Evolutionary conservation across 1,140 invertebrate species (phyloP), one percentile per base, ranked within the genome.

Genomic region (Lithobius niger): DNA sequence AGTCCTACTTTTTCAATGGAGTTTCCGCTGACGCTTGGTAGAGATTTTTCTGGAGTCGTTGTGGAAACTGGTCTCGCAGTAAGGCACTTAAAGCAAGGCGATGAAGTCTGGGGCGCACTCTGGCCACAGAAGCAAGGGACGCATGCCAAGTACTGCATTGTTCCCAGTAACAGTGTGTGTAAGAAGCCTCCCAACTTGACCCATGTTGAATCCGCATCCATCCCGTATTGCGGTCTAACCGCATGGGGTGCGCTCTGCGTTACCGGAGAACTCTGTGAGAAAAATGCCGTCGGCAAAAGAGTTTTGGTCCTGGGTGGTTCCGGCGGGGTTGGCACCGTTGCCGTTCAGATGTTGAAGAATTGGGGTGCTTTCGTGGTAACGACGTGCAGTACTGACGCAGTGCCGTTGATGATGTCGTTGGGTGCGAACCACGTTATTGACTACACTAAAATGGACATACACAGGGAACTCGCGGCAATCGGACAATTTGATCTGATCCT

Each of bases 231-330:
- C 27, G 85, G 81, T 3, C 69, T 88, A 45, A 92, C 90, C 18
- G 84, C 85, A 55, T 50, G 19, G 3, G 22, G 4, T 10, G 48
- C 48, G 6, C 6, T 50, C 4, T 25, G 24, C 24, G 3, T 50
- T 13, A 27, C 48, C 4, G 48, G 24, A 3, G 19, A 50, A 3
- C 16, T 50, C 10, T 18, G 6, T 47, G 10, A 6, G 22, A 15
- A 21, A 31, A 66, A 62, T 27, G 49, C 60, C 15, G 16, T 16
- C 21, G 55, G 58, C 15, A 65, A 70, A 59, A 79, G 78, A 61
- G 77, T 90, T 18, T 71, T 97, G 18, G 78, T 97, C 15, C 70
- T 94, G 47, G 92, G 91, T 43, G 90, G 86, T 13, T 82, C 91
- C 49, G 93, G 93, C 13, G 90, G 91, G 21, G 87, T 96, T 3